Base-by-base conservation (phyloP, 2,113 vertebrate genomes). In the Percopsis transmontana region DNA sequence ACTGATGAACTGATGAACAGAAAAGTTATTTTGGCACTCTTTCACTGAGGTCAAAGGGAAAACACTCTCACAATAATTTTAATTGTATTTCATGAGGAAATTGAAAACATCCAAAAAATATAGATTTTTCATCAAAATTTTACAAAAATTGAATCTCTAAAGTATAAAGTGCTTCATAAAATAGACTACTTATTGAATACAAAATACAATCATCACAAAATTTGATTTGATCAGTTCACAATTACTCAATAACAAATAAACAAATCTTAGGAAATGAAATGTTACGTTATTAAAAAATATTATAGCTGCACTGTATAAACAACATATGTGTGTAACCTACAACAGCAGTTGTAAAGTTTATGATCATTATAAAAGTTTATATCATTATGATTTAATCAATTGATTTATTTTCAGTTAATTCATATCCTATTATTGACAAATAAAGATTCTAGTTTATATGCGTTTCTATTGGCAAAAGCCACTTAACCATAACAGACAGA, bases 141-240 rank as follows among this genome's bases (percentile, higher is more conserved):
- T 33, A 33, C 3, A 33, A 33, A 33, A 33, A 33, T 33, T 3
- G 2, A 1, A 33, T 3, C 7, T 33, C 27, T 33, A 33, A 33
- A 7, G 16, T 13, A 18, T 84, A 84, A 88, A 87, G 82, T 88
- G 82, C 79, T 61, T 72, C 52, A 27, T 51, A 77, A 74, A 50
- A 64, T 9, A 24, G n/a, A 5, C 7, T 3, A 33, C 27, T 33
- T 33, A 33, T 33, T 33, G 27, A 42, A 39, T 59, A 80, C 18
- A 74, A 81, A 80, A 84, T 27, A 39, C 19, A 18, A 41, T 19
- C 38, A 68, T 24, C 15, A 14, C 21, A 0, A 18, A 68, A 60
- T 60, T 24, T 68, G 27, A 5, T 33, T 1, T 0, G 64, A 67
- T 66, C 10, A 47, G 18, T 24, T 64, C 45, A 64, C 10, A 44